Conservation (phyloP, 2,113 vertebrate species). For the Hepsetus odoe region DNA sequence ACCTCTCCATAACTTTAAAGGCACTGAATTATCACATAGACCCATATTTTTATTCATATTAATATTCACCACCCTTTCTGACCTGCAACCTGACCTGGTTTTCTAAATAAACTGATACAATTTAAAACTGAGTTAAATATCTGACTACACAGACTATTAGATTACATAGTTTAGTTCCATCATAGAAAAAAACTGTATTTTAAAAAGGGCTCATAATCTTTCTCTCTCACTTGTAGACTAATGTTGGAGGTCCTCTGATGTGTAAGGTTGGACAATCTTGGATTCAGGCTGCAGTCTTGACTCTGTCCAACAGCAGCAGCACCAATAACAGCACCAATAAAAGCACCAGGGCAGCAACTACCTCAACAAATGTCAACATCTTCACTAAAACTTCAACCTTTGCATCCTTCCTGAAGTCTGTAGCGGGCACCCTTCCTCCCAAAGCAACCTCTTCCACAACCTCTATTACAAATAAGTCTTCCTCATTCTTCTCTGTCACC, state of each 20-base stretch:
- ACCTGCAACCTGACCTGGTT: too few relatives aligned
- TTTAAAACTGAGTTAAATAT: too few relatives aligned
- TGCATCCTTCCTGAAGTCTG: background rate
- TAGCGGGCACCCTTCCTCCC: constrained; percentile 18
- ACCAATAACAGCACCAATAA: background rate
- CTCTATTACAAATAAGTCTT: background rate
- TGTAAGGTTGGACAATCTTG: constrained; percentile 39
- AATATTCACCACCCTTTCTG: too few relatives aligned
- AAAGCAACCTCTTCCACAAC: background rate
- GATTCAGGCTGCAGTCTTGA: constrained; percentile 40
- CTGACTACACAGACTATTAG: too few relatives aligned
- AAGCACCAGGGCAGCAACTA: background rate
- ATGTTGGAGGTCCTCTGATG: constrained; percentile 46
- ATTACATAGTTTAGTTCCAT: too few relatives aligned
- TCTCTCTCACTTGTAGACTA: constrained; percentile 17
- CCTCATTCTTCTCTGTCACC: background rate
- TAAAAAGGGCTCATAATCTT: background rate
- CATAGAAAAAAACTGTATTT: too few relatives aligned
- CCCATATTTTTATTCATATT: too few relatives aligned
- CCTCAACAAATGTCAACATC: background rate
- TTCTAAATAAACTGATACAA: too few relatives aligned
- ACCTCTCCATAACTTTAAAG: too few relatives aligned
- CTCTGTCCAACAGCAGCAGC: background rate
- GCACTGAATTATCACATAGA: too few relatives aligned
- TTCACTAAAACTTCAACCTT: constrained; percentile 37